Percentiles rank a stretch among this genome's conserved stretches.
Evolutionary conservation across 2,797 vertebrate species (phyloP).

Genomic region (Halcyon badia): DNA sequence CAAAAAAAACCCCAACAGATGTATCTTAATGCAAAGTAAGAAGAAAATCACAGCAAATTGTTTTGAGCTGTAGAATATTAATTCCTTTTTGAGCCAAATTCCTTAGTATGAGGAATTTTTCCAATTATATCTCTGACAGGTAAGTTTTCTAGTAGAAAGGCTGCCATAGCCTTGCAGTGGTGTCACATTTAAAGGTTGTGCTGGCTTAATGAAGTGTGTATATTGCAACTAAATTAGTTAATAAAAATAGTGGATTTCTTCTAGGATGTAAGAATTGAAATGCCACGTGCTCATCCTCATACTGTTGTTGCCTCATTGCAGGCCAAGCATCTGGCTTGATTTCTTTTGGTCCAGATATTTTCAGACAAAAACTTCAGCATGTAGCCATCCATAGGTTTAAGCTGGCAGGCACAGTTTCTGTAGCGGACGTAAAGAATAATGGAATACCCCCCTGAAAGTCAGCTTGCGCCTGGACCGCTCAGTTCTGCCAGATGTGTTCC

Average conservation of each 20-base stretch:
- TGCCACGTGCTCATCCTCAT: neutral
- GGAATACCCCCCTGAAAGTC: neutral
- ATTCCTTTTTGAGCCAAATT: neutral
- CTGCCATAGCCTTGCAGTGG: neutral
- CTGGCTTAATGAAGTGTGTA: neutral
- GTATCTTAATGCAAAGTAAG: neutral
- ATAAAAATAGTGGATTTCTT: neutral
- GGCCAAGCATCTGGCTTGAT: neutral
- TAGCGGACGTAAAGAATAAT: neutral
- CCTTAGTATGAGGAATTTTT: neutral
- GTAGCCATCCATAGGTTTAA: neutral
- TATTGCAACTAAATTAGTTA: neutral
- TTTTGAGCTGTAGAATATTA: neutral
- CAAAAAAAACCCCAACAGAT: neutral
- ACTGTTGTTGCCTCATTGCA: neutral
- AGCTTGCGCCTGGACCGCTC: neutral
- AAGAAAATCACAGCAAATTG: neutral
- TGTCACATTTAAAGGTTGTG: neutral
- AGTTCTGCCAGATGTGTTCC: neutral
- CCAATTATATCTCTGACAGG: neutral
- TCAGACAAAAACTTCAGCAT: neutral
- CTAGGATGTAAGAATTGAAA: neutral
- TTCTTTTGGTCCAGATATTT: slow-evolving; percentile 19
- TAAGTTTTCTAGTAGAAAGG: neutral
- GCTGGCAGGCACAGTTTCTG: neutral